These are phyloP conservation scores for Brenthis daphne DNA, from an alignment of 2,888 invertebrate genomes.

Conservation along the genomic window DNA sequence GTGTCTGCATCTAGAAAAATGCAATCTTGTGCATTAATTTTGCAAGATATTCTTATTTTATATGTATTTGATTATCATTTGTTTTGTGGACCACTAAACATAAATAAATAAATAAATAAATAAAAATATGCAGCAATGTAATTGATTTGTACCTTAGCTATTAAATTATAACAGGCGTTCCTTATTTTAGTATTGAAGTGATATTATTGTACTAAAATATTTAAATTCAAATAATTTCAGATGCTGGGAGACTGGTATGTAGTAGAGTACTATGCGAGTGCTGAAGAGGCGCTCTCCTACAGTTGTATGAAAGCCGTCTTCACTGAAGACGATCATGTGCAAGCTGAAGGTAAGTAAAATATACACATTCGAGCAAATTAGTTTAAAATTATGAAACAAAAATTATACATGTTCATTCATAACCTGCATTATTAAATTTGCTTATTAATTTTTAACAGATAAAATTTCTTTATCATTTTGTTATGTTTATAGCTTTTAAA, in stretches of 20 bases:
- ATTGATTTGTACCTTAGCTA: background rate
- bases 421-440: no score
- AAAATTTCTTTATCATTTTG: no score
- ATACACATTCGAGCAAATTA: background rate
- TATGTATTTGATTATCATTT: no score
- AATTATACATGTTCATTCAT: background rate
- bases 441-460: no score
- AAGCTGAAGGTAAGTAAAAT: slow-evolving; percentile 57
- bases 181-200: background rate
- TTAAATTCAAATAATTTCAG: slow-evolving; percentile 61
- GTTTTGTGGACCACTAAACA: no score
- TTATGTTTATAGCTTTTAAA: no score
- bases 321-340: slow-evolving; percentile 76
- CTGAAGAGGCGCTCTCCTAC: slow-evolving; percentile 92
- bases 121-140: background rate
- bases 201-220: background rate
- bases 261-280: slow-evolving; percentile 94
- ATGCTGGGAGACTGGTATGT: slow-evolving; percentile 93
- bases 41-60: no score
- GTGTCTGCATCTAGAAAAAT: no score
- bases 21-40: no score
- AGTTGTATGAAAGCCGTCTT: slow-evolving; percentile 92
- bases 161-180: slow-evolving; percentile 22
- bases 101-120: no score
- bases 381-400: background rate